Conservation (phyloP, 2,797 vertebrate species). For the Enteromius anoplus region DNA sequence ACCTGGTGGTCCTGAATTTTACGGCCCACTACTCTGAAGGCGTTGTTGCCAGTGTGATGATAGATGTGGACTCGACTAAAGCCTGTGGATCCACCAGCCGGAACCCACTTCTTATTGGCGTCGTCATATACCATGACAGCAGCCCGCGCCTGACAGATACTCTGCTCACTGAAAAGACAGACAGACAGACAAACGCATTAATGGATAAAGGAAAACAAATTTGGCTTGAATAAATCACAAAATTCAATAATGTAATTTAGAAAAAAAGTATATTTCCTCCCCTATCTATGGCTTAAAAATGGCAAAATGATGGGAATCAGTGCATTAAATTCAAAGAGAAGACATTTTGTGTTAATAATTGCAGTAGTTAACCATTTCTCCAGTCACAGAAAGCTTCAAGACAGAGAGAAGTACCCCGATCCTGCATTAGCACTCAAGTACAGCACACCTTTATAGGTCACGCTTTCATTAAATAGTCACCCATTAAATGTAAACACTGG, state of each 20-base stretch:
- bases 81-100: slow-evolving; percentile 94
- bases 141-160: slow-evolving; percentile 98
- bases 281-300: background rate
- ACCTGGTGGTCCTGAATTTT: slow-evolving; percentile 99
- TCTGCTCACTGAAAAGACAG: slow-evolving; percentile 89
- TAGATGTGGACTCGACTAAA: slow-evolving; percentile 99
- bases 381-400: slow-evolving; percentile 6
- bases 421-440: slow-evolving; percentile 7
- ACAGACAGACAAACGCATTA: background rate
- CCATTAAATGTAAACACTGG: slow-evolving; percentile 25
- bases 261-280: background rate
- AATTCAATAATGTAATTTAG: background rate
- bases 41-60: slow-evolving; percentile 98
- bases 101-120: slow-evolving; percentile 99
- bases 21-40: slow-evolving; percentile 96
- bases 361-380: background rate
- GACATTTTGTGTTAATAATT: background rate
- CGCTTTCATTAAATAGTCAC: slow-evolving; percentile 31
- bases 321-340: slow-evolving; percentile 14
- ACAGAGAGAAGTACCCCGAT: background rate
- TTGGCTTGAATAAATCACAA: background rate
- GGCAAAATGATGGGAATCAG: too few relatives aligned
- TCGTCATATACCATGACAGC: slow-evolving; percentile 99
- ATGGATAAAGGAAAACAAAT: background rate
- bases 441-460: slow-evolving; percentile 32